Evolutionary conservation across 2,113 vertebrate genomes (phyloP).

Genomic region (Coreoperca whiteheadi): DNA sequence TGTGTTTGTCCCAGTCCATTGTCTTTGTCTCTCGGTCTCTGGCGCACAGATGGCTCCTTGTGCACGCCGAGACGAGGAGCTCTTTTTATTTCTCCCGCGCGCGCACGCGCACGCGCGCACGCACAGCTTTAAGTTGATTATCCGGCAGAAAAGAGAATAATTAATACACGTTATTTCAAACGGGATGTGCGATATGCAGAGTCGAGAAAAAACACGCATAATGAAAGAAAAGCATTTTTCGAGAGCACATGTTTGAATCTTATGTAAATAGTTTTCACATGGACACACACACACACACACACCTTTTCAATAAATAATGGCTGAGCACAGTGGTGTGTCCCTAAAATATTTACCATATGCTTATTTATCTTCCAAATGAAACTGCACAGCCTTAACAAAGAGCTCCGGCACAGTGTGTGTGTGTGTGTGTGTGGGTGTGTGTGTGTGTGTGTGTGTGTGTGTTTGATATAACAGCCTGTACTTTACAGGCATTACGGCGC

Average conservation of each 20-base stretch:
- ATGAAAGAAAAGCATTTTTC: neutral
- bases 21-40: slow-evolving; percentile 28
- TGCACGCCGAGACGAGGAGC: neutral
- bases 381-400: slow-evolving; percentile 67
- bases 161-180: neutral
- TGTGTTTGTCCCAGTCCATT: slow-evolving; percentile 25
- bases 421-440: slow-evolving; percentile 53
- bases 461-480: slow-evolving; percentile 74
- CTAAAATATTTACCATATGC: slow-evolving; percentile 76
- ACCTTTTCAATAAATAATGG: slow-evolving; percentile 59
- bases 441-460: slow-evolving; percentile 66
- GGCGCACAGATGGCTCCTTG: slow-evolving; percentile 26
- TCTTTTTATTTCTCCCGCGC: neutral
- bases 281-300: slow-evolving; percentile 24
- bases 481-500: slow-evolving; percentile 69
- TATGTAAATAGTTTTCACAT: slow-evolving; percentile 48
- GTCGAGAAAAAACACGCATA: slow-evolving; percentile 1
- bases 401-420: slow-evolving; percentile 26
- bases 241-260: slow-evolving; percentile 41
- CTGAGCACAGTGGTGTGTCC: slow-evolving; percentile 62
- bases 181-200: neutral
- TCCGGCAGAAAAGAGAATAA: slow-evolving; percentile 1
- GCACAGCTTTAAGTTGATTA: slow-evolving; percentile 13
- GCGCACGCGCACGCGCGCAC: neutral
- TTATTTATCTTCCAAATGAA: slow-evolving; percentile 75